Base-by-base conservation (phyloP, 2,113 vertebrate genomes). In the Telmatochromis sp. region DNA sequence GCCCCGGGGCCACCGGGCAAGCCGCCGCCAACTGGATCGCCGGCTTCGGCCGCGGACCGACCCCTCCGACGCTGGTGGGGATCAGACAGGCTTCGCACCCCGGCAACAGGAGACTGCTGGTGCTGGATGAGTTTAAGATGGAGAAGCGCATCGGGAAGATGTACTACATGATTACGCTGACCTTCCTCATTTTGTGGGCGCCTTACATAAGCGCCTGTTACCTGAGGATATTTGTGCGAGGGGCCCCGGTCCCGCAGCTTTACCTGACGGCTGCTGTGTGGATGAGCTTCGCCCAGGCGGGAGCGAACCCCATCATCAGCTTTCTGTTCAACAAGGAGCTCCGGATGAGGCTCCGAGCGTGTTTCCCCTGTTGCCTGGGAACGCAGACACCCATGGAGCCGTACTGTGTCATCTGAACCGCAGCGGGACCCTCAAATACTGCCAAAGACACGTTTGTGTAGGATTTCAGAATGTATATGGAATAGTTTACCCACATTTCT, bases 11-110 rank as follows among this genome's bases (percentile, higher is more conserved):
- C 83, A 99, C 98, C 0, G 98, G 98, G 28, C 98, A 99, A 89
- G 98, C 98, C 5, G 98, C 98, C 5, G 98, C 98, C 1, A 99
- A 99, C 95, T 99, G 98, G 98, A 99, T 98, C 21, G 98, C 98
- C 35, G 98, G 98, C 12, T 99, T 99, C 90, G 98, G 98, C 83
- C 96, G 97, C 75, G 98, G 98, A 40, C 98, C 98, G 85, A 99
- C 98, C 2, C 98, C 98, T 0, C 98, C 98, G 14, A 98, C 98
- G 17, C 95, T 99, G 2, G 98, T 99, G 94, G 98, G 98, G 91
- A 98, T 99, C 89, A 94, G 98, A 89, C 98, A 99, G 57, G 96
- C 97, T 2, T 95, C 97, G 15, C 97, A 98, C 65, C 97, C 96
- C 80, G 96, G 97, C 26, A 98, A 97, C 94, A 97, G 98, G 95